Evolutionary conservation across 2,888 invertebrate species (phyloP), one percentile per base, ranked within the genome.

Genomic region (Drosophila longiperda): DNA sequence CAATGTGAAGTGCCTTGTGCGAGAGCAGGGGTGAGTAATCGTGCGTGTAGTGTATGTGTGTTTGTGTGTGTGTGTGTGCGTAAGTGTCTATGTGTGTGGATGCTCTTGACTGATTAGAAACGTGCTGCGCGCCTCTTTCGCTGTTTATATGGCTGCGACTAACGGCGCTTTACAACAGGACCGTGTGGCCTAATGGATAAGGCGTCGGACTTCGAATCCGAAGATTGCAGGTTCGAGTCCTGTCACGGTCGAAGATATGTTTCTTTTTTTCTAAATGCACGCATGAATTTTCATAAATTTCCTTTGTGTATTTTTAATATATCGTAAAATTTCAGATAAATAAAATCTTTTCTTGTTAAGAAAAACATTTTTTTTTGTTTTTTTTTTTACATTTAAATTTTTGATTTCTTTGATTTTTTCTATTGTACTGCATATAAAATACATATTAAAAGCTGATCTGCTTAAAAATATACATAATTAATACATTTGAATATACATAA

Each of bases 161-260:
- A 80, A 75, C 67, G 45, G n/a, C 50, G 62, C 29, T 12, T 42
- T 33, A n/a, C 63, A 87, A 69, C 75, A 62, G 62, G 93, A 92
- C 93, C 92, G 92, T 92, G 93, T 93, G 92, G 93, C 93, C 93
- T 93, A 93, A 93, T 92, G 93, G 93, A 93, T 93, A 93, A 93
- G 93, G 93, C 93, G 93, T 93, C 93, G 93, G 93, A 93, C 93
- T 93, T 93, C 93, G 93, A 92, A 93, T 93, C 93, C 93, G 93
- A 93, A 93, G 93, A 93, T 93, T 93, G 93, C 93, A 93, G 93
- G 93, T 93, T 93, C 93, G 93, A 93, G 93, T 93, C 93, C 93
- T 93, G 93, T 92, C 93, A 92, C 92, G 93, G 93, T 93, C 93
- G 92, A 50, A 65, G 32, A n/a, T 4, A 5, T 5, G 8, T 49